Evolutionary conservation across 2,113 vertebrate genomes (phyloP).

Genomic region (Pelodiscus sinensis): DNA sequence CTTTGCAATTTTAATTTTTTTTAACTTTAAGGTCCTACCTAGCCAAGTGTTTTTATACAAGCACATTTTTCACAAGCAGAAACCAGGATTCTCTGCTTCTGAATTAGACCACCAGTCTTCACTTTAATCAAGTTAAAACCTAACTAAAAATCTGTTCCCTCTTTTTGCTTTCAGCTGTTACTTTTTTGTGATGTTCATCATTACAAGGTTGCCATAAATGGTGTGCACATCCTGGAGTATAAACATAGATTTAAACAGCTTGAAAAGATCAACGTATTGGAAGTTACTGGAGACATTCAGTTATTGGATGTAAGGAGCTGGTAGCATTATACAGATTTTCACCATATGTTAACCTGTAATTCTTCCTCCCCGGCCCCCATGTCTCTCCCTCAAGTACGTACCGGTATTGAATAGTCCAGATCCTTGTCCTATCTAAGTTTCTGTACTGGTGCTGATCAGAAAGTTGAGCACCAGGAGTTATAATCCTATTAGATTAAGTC

Average conservation of each 20-base stretch:
- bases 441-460: not conserved
- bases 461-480: slow-evolving; percentile 10
- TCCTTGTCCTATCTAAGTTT: slow-evolving; percentile 40
- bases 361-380: slow-evolving; percentile 9
- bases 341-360: not conserved
- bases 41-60: too few species aligned
- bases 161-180: slow-evolving; percentile 83
- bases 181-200: slow-evolving; percentile 83
- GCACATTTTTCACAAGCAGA: not conserved
- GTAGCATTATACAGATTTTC: slow-evolving; percentile 56
- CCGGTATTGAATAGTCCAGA: not conserved
- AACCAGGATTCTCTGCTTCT: not conserved
- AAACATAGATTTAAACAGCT: slow-evolving; percentile 91
- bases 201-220: slow-evolving; percentile 90
- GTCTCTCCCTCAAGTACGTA: not conserved
- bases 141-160: not conserved
- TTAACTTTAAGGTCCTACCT: too few species aligned
- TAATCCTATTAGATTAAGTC: not conserved
- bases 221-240: slow-evolving; percentile 87
- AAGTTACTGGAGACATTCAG: slow-evolving; percentile 82
- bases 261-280: slow-evolving; percentile 76
- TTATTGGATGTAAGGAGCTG: slow-evolving; percentile 82
- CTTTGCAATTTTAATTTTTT: not conserved
- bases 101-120: not conserved
- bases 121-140: not conserved